Percentiles rank a stretch among this genome's conserved stretches.
These are phyloP conservation scores for Metaphire vulgaris DNA, from an alignment of 1,140 invertebrate species.

Conservation along the genomic window DNA sequence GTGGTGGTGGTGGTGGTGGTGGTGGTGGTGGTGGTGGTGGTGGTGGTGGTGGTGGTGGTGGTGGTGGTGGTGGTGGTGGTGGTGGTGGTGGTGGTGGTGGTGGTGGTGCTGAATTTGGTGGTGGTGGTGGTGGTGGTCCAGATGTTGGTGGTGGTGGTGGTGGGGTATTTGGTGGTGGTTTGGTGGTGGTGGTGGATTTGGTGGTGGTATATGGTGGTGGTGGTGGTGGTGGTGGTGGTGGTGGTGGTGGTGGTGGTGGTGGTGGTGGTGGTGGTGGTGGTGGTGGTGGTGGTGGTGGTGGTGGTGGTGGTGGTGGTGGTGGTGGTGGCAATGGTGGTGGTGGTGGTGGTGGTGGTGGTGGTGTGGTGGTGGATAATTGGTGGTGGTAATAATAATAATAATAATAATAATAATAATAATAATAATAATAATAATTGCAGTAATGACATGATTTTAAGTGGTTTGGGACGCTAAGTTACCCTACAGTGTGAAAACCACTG, in stretches of 20 bases:
- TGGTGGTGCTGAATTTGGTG: not conserved
- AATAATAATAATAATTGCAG: no score
- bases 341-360: not conserved
- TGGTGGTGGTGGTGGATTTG: not conserved
- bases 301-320: not conserved
- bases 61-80: conserved; percentile 14
- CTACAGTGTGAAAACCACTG: no score
- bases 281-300: not conserved
- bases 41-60: conserved; percentile 17
- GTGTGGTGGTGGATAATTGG: conserved; percentile 1
- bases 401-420: no score
- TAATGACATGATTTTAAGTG: no score
- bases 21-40: conserved; percentile 22
- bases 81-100: not conserved
- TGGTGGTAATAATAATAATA: no score
- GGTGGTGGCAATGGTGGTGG: not conserved
- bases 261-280: not conserved
- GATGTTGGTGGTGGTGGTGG: conserved; percentile 13
- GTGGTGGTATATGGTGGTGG: not conserved
- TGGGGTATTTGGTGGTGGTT: not conserved
- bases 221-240: not conserved
- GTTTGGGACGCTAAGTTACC: no score
- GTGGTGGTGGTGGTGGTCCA: conserved; percentile 5
- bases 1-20: conserved; percentile 11
- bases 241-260: not conserved